Evolutionary conservation across 92 coral and sea anemone species (phyloP), one percentile per base, ranked within the genome.

Genomic region (Plumapathes pennacea): DNA sequence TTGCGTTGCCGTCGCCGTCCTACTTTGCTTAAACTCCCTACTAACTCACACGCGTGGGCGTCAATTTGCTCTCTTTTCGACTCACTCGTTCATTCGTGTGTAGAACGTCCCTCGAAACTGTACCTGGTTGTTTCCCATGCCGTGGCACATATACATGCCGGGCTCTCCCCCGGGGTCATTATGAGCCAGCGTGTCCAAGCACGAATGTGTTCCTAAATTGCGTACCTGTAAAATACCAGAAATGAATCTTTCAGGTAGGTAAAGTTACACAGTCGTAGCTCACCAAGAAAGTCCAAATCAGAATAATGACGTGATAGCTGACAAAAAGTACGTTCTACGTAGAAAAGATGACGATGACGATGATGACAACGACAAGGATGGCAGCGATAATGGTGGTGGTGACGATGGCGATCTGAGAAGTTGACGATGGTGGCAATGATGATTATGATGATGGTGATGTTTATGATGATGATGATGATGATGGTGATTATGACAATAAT

Each of bases 111-210:
- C n/a, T n/a, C n/a, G n/a, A n/a, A n/a, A n/a, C n/a, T 49, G 26
- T 86, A 91, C 97, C 89, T 91, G 97, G 59, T 91, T 91, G 38
- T 85, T 81, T 0, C 96, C 96, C 82, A 83, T 77, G 3, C 97
- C 96, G 43, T 91, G 97, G 40, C 97, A 91, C 80, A 64, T 67
- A 14, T 88, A 91, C 92, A 91, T 71, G 30, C 97, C 97, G 7
- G 88, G 89, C 56, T 83, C 87, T 26, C 96, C 97, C 6, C 86
- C 92, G 4, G 85, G 60, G 1, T 88, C 80, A 42, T 91, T 88
- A 47, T 84, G 76, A 8, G 86, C 96, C 56, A 88, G 19, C 3
- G 97, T 84, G 64, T 91, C 97, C 11, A 91, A 53, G 44, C 97
- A 91, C 80, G 66, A 82, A 43, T 69, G 59, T 5, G 68, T 80